These are phyloP conservation scores for Andrena haemorrhoa DNA, from an alignment of 2,888 invertebrate species.

Conservation along the genomic window DNA sequence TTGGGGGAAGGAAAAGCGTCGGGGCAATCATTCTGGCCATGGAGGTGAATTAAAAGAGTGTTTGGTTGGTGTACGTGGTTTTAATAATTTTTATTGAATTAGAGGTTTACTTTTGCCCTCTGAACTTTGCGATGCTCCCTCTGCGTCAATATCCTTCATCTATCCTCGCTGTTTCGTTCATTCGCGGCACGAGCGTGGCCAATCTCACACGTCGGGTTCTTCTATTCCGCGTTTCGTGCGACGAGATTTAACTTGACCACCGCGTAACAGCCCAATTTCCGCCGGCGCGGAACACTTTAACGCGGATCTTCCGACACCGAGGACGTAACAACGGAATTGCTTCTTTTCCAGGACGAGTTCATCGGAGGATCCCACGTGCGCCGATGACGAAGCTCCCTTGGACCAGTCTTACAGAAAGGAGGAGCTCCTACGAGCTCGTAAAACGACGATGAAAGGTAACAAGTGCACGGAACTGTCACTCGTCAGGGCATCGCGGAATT, in stretches of 20 bases:
- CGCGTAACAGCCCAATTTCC: slow-evolving; percentile 15
- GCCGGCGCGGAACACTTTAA: not conserved
- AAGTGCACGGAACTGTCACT: slow-evolving; percentile 43
- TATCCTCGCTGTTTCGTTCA: not conserved
- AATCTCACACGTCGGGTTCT: not conserved
- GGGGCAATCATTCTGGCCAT: slow-evolving; percentile 22
- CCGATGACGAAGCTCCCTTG: slow-evolving; percentile 50
- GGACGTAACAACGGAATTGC: slow-evolving; percentile 38
- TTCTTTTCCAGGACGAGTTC: slow-evolving; percentile 44
- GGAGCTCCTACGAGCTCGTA: not conserved
- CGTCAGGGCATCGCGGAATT: slow-evolving; percentile 47
- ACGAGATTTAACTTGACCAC: slow-evolving; percentile 4
- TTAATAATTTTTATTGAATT: no score
- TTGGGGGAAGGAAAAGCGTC: not conserved
- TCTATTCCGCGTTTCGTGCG: not conserved
- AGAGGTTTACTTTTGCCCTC: no score
- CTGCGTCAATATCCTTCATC: not conserved
- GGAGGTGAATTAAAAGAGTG: not conserved
- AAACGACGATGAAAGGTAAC: slow-evolving; percentile 4
- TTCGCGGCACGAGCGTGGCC: not conserved
- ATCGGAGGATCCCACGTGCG: slow-evolving; percentile 41
- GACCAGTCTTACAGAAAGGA: not conserved
- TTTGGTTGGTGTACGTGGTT: not conserved
- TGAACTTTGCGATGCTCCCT: no score
- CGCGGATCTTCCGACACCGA: slow-evolving; percentile 3